phyloP scores from a whole-genome alignment of 2,888 invertebrate species.

The Nymphalis c-album region DNA sequence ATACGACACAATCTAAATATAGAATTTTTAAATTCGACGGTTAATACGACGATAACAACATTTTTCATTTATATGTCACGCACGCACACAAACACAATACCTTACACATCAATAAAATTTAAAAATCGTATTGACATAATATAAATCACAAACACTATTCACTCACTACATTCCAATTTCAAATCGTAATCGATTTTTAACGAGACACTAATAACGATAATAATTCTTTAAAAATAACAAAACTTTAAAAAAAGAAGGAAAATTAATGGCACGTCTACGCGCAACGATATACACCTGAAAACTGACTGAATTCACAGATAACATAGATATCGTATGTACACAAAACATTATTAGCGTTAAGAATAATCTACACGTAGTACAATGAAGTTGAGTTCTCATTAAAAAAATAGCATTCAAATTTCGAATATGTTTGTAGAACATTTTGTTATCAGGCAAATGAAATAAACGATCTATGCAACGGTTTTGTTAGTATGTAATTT shows the following conservation, averaged over 20 bases:
- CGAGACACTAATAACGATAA: constrained; percentile 2
- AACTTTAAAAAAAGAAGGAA: neutral
- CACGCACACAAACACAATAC: neutral
- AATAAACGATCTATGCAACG: too few species aligned
- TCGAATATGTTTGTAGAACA: too few species aligned
- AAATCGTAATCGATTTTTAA: constrained; percentile 11
- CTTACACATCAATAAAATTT: neutral
- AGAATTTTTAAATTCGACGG: neutral
- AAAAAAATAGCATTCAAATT: neutral
- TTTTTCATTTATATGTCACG: neutral
- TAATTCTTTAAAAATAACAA: neutral
- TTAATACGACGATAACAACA: neutral
- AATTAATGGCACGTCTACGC: neutral
- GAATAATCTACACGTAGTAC: neutral
- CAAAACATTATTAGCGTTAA: neutral
- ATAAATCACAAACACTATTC: neutral
- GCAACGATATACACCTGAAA: constrained; percentile 11
- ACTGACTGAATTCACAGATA: constrained; percentile 21
- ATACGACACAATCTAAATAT: neutral
- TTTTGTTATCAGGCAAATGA: too few species aligned
- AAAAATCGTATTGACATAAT: neutral
- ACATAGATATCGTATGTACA: constrained; percentile 13
- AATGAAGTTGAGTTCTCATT: neutral
- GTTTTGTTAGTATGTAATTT: too few species aligned
- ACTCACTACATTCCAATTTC: constrained; percentile 3